These are phyloP conservation scores for Chascanopsetta lugubris DNA, from an alignment of 2,113 vertebrate species.

Conservation along the genomic window DNA sequence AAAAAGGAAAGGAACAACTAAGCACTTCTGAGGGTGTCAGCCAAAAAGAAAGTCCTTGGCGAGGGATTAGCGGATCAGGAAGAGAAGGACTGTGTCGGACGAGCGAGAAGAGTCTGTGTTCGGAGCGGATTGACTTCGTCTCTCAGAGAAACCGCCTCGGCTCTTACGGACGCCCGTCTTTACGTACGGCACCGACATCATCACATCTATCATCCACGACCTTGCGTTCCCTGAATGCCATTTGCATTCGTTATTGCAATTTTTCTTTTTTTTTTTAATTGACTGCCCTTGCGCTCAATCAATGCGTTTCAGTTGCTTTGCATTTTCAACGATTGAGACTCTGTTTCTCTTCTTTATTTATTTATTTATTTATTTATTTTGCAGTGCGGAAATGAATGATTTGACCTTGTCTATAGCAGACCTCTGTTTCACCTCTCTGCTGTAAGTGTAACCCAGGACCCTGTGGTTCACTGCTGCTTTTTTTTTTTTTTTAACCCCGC, in stretches of 20 bases:
- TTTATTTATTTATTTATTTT: slow-evolving; percentile 36
- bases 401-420: slow-evolving; percentile 54
- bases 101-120: slow-evolving; percentile 34
- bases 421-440: slow-evolving; percentile 66
- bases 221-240: slow-evolving; percentile 55
- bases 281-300: slow-evolving; percentile 45
- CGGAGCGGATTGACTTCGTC: slow-evolving; percentile 24
- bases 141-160: slow-evolving; percentile 30
- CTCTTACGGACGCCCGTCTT: background rate
- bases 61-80: slow-evolving; percentile 60
- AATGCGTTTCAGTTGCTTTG: slow-evolving; percentile 59
- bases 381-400: slow-evolving; percentile 45
- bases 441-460: slow-evolving; percentile 51
- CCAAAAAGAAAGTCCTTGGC: slow-evolving; percentile 63
- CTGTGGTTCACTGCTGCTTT: slow-evolving; percentile 62
- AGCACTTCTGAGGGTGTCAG: slow-evolving; percentile 54
- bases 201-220: slow-evolving; percentile 23
- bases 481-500: too few species aligned
- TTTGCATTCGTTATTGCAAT: slow-evolving; percentile 65
- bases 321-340: slow-evolving; percentile 56
- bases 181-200: background rate
- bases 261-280: slow-evolving; percentile 59
- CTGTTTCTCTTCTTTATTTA: slow-evolving; percentile 33
- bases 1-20: slow-evolving; percentile 26
- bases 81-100: slow-evolving; percentile 32